These are phyloP conservation scores for Pogoniulus pusillus DNA, from an alignment of 2,797 vertebrate species.

Conservation along the genomic window DNA sequence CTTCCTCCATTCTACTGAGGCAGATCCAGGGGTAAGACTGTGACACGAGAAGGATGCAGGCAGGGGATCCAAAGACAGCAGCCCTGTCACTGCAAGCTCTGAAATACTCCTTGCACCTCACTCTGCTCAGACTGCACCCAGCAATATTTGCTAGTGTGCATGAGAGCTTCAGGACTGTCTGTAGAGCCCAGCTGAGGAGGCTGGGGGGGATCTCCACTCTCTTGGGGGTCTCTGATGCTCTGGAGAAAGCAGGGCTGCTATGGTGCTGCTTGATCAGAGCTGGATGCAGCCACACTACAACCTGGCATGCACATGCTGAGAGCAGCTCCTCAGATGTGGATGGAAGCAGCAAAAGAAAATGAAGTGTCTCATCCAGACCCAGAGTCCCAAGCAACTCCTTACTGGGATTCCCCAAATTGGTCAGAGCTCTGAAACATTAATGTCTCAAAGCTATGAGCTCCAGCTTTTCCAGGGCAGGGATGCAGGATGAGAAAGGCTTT, in stretches of 20 bases:
- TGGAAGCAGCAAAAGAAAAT: background rate
- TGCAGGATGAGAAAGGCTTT: background rate
- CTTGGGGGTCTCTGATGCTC: fast-evolving
- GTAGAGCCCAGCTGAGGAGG: background rate
- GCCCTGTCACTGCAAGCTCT: background rate
- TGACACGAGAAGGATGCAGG: fast-evolving
- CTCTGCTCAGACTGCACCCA: background rate
- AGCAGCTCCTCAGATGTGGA: fast-evolving
- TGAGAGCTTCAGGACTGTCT: background rate
- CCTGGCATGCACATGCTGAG: background rate
- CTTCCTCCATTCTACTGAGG: background rate
- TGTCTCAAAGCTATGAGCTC: background rate
- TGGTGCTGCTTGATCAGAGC: background rate
- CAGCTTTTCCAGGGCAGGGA: background rate
- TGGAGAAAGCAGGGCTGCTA: fast-evolving
- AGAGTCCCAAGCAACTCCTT: background rate
- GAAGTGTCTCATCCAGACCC: background rate
- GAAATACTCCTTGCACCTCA: fast-evolving
- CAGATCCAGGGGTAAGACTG: background rate
- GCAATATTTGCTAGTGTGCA: background rate
- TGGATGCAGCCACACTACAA: background rate
- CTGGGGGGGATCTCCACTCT: background rate
- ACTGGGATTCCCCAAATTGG: background rate
- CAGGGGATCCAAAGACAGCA: background rate
- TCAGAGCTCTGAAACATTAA: fast-evolving